Conservation (phyloP, 1,140 invertebrate species). For the Odontomachus brunneus region DNA sequence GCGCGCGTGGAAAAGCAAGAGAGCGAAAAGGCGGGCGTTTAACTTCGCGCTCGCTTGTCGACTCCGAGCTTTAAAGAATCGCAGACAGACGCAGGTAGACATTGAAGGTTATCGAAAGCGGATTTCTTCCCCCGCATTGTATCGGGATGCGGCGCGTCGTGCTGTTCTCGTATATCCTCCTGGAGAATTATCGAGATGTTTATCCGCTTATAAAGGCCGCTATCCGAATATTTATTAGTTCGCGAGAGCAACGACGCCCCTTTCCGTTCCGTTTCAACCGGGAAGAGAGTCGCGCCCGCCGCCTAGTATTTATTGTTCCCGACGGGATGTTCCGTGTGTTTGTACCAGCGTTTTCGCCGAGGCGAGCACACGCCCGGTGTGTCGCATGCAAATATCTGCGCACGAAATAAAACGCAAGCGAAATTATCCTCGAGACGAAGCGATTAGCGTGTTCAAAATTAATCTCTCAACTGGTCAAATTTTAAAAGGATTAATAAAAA, state of each 20-base stretch:
- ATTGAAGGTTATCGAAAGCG: slow-evolving; percentile 34
- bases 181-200: slow-evolving; percentile 77
- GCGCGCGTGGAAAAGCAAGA: no score
- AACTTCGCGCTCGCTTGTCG: not conserved
- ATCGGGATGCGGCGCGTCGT: slow-evolving; percentile 34
- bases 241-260: slow-evolving; percentile 51
- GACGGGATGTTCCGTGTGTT: slow-evolving; percentile 17
- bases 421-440: not conserved
- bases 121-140: slow-evolving; percentile 58
- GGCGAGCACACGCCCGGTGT: not conserved
- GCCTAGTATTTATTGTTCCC: slow-evolving; percentile 52
- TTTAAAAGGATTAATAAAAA: not conserved
- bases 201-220: slow-evolving; percentile 73
- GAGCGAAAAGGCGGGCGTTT: not conserved
- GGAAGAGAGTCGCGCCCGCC: slow-evolving; percentile 45
- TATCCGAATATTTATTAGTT: slow-evolving; percentile 77
- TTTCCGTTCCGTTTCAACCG: slow-evolving; percentile 45
- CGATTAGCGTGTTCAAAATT: not conserved
- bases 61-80: not conserved
- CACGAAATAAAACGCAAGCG: not conserved
- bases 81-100: slow-evolving; percentile 28
- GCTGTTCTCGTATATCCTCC: slow-evolving; percentile 30
- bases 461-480: not conserved
- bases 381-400: slow-evolving; percentile 1
- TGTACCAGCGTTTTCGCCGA: slow-evolving; percentile 22